phyloP scores from a whole-genome alignment of 2,113 vertebrate species.

The Tachycineta bicolor region DNA sequence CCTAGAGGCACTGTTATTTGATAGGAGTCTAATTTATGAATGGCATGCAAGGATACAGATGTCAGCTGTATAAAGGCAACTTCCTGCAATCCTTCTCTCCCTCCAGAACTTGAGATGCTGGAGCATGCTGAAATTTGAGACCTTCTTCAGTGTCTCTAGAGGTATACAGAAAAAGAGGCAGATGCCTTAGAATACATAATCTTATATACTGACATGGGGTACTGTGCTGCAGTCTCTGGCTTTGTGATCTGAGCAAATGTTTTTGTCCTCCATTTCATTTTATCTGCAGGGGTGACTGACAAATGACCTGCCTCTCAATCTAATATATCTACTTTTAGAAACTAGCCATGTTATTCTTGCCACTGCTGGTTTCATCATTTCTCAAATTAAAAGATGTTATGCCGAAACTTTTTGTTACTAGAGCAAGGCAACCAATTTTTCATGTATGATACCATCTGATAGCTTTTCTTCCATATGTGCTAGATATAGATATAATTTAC shows the following conservation, averaged over 20 bases:
- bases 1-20: neutral
- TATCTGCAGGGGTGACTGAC: neutral
- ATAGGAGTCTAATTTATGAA: neutral
- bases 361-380: neutral
- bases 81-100: neutral
- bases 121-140: conserved; percentile 17
- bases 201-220: neutral
- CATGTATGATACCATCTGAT: neutral
- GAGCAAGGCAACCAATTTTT: conserved; percentile 19
- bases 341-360: conserved; percentile 26
- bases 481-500: neutral
- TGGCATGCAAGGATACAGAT: neutral
- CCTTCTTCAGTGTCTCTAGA: neutral
- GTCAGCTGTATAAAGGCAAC: neutral
- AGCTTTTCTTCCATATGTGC: neutral
- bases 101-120: neutral
- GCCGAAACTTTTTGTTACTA: conserved; percentile 6
- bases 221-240: neutral
- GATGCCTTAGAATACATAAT: neutral
- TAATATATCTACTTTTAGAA: conserved; percentile 2
- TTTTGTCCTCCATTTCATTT: neutral
- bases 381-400: conserved; percentile 52
- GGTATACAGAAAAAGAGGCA: neutral
- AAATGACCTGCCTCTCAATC: conserved; percentile 26
- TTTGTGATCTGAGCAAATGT: neutral